Conservation (phyloP, 2,888 invertebrate species). For the Eupeodes luniger region DNA sequence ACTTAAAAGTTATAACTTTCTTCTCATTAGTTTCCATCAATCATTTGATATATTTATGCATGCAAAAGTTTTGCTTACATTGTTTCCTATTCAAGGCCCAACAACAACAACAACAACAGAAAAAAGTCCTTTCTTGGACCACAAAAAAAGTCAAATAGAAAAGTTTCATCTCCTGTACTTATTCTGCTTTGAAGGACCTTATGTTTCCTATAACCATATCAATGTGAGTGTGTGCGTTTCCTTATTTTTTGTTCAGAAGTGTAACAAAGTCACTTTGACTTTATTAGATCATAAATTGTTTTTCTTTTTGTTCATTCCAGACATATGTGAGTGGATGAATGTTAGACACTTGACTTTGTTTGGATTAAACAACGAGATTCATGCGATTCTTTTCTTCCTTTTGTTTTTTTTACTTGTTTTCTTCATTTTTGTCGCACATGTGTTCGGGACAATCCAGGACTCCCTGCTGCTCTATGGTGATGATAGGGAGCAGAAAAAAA, state of each 20-base stretch:
- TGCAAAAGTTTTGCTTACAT: slow-evolving; percentile 20
- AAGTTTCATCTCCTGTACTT: background rate
- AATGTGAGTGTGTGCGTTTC: background rate
- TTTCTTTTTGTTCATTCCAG: slow-evolving; percentile 19
- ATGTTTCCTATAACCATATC: background rate
- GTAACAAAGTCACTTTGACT: slow-evolving; percentile 72
- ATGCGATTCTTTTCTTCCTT: slow-evolving; percentile 42
- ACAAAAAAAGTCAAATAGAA: slow-evolving; percentile 25
- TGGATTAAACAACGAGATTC: slow-evolving; percentile 68
- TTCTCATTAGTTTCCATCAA: slow-evolving; percentile 24
- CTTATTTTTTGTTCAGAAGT: slow-evolving; percentile 28
- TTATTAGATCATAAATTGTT: slow-evolving; percentile 74
- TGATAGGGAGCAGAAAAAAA: slow-evolving; percentile 18
- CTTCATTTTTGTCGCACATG: slow-evolving; percentile 21
- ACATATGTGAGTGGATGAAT: slow-evolving; percentile 70
- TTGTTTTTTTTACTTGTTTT: slow-evolving; percentile 14
- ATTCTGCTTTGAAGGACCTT: background rate
- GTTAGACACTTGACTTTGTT: slow-evolving; percentile 56
- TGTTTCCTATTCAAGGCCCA: slow-evolving; percentile 36
- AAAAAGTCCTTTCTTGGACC: slow-evolving; percentile 22
- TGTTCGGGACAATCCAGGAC: slow-evolving; percentile 22
- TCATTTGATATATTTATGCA: slow-evolving; percentile 16
- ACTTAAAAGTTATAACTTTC: background rate
- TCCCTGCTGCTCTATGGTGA: background rate
- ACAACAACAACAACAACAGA: too few species aligned